Percentiles rank a stretch among this genome's conserved stretches.
Evolutionary conservation across 1,140 invertebrate species (phyloP).

Genomic region (Mizuhopecten yessoensis): DNA sequence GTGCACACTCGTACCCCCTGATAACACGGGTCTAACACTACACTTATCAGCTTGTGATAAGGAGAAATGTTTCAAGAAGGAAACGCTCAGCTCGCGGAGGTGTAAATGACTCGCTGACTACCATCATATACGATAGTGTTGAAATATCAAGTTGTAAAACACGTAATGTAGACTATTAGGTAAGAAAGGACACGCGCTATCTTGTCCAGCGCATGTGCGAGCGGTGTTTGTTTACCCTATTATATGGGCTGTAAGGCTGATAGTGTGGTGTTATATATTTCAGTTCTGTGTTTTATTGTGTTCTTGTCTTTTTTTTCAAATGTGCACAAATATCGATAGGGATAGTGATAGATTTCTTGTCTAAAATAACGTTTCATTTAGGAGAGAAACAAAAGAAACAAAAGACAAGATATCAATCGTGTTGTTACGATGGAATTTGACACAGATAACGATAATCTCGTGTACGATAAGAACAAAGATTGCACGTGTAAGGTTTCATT

Average conservation of each 20-base stretch:
- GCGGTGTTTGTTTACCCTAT: neutral
- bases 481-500: too few relatives aligned
- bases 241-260: too few relatives aligned
- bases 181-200: conserved; percentile 2
- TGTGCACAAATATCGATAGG: neutral
- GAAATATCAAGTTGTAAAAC: conserved; percentile 8
- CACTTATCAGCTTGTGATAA: neutral
- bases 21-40: neutral
- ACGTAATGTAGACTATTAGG: neutral
- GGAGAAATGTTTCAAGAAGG: too few relatives aligned
- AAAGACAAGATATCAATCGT: neutral
- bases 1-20: neutral
- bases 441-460: neutral
- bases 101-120: conserved; percentile 1
- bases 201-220: neutral
- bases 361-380: too few relatives aligned
- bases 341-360: too few relatives aligned
- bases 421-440: neutral
- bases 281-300: too few relatives aligned
- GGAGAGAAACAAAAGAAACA: too few relatives aligned
- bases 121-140: neutral
- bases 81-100: neutral
- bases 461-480: neutral
- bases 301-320: neutral
- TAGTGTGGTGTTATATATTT: neutral